Evolutionary conservation across 1,140 invertebrate species (phyloP).

Genomic region (Thaumetopoea pityocampa): DNA sequence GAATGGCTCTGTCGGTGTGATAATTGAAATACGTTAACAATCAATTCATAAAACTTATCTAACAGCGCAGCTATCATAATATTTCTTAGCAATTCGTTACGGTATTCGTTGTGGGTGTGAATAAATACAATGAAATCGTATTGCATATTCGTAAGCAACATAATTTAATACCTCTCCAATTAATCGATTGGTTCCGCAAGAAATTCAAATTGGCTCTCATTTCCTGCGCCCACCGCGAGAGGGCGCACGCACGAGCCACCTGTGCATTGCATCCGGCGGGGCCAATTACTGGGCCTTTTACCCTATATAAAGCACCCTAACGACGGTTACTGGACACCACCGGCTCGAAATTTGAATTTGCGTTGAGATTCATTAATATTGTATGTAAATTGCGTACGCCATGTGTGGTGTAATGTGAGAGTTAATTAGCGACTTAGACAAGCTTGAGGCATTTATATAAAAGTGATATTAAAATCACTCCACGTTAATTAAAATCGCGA

Average conservation of each 20-base stretch:
- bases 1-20: too few species aligned
- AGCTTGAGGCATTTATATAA: too few species aligned
- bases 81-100: too few species aligned
- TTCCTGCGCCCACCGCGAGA: conserved; percentile 46
- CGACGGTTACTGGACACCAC: conserved; percentile 48
- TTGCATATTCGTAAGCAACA: conserved; percentile 10
- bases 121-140: conserved; percentile 12
- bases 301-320: conserved; percentile 60
- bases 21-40: too few species aligned
- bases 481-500: too few species aligned
- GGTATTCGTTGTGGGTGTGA: conserved; percentile 5
- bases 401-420: conserved; percentile 17
- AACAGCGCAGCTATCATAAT: too few species aligned
- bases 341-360: conserved; percentile 39
- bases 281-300: conserved; percentile 60
- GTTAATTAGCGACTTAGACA: conserved; percentile 13
- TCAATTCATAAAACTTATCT: too few species aligned
- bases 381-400: conserved; percentile 20
- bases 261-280: conserved; percentile 56
- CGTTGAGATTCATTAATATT: conserved; percentile 43
- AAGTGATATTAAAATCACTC: too few species aligned
- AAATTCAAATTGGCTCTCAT: conserved; percentile 62
- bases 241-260: conserved; percentile 51
- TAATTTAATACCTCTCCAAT: conserved; percentile 38
- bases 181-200: conserved; percentile 54